Evolutionary conservation across 2,797 vertebrate species (phyloP).

Genomic region (Danionella dracula): DNA sequence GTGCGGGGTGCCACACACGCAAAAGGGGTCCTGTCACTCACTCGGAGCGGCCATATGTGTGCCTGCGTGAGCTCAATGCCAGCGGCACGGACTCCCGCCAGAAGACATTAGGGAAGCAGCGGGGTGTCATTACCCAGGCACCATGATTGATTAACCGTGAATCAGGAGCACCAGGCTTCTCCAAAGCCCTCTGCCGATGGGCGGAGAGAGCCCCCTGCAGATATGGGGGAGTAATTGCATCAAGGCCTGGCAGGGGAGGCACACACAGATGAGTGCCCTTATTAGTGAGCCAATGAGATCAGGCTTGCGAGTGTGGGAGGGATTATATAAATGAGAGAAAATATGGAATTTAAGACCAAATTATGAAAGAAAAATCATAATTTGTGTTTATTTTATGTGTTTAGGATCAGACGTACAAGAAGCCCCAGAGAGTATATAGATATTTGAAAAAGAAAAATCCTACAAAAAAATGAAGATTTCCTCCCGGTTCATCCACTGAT

Average conservation of each 20-base stretch:
- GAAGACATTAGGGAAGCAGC: conserved; percentile 78
- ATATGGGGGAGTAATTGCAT: conserved; percentile 71
- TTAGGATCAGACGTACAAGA: background rate
- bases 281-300: conserved; percentile 51
- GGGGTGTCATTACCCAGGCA: conserved; percentile 71
- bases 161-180: conserved; percentile 60
- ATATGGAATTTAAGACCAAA: conserved; percentile 5
- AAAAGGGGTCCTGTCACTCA: conserved; percentile 77
- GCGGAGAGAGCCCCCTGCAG: conserved; percentile 69
- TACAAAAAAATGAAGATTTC: conserved; percentile 2
- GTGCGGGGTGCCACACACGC: conserved; percentile 56
- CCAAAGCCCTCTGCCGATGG: conserved; percentile 32
- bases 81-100: conserved; percentile 70
- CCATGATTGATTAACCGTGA: conserved; percentile 79
- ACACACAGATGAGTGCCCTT: conserved; percentile 61
- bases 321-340: background rate
- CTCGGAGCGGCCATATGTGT: conserved; percentile 73
- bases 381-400: background rate
- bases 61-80: conserved; percentile 71
- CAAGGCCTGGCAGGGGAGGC: conserved; percentile 56
- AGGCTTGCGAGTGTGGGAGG: conserved; percentile 2
- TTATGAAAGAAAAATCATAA: background rate
- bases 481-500: conserved; percentile 2
- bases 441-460: no score
- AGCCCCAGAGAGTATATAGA: background rate